Conservation (phyloP, 2,797 vertebrate genomes). For the Phaenicophaeus curvirostris region DNA sequence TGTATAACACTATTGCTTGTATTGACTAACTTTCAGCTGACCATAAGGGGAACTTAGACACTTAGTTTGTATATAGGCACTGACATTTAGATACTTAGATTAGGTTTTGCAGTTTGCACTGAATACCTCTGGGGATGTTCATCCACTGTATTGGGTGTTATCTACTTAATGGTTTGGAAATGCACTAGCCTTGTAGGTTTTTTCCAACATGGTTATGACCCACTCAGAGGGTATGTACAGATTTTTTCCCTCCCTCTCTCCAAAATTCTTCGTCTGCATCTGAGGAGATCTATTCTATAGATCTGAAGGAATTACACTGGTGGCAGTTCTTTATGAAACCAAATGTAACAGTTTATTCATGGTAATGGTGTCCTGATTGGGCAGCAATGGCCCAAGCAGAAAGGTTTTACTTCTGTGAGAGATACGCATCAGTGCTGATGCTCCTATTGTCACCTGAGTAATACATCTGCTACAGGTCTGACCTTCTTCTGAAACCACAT, state of each 20-base stretch:
- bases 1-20: not conserved
- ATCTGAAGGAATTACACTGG: not conserved
- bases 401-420: slow-evolving; percentile 31
- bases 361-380: not conserved
- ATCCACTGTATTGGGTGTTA: rapidly evolving
- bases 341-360: not conserved
- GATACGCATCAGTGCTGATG: slow-evolving; percentile 25
- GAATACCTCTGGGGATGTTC: not conserved
- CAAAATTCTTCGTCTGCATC: not conserved
- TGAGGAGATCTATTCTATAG: not conserved
- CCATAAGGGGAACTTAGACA: not conserved
- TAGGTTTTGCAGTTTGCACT: not conserved
- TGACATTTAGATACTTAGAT: not conserved
- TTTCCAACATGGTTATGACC: not conserved
- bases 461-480: slow-evolving; percentile 37
- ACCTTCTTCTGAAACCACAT: slow-evolving; percentile 45
- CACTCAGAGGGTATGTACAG: not conserved
- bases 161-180: not conserved
- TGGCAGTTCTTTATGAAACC: not conserved
- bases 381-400: slow-evolving; percentile 1
- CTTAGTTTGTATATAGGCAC: not conserved
- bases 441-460: slow-evolving; percentile 9
- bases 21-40: not conserved
- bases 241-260: not conserved
- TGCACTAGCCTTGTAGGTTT: not conserved